Evolutionary conservation across 2,113 vertebrate species (phyloP), one percentile per base, ranked within the genome.

Genomic region (Gambusia holbrooki): DNA sequence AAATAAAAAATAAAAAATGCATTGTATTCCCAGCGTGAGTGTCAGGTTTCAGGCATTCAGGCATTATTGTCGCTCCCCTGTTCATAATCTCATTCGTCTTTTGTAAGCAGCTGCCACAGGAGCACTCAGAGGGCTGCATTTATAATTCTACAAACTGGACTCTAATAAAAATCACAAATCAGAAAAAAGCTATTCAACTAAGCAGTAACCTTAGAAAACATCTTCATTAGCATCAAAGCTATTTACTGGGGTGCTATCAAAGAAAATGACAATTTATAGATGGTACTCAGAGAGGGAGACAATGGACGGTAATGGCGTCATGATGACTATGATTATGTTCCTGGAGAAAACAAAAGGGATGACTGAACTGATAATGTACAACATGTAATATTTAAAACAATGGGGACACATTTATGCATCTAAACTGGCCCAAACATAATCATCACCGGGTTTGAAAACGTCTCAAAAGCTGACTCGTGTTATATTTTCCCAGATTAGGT

Each of bases 181-280:
- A 89, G 74, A 70, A 83, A 81, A 37, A 74, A 69, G 69, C 79
- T 61, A 64, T 79, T 84, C 12, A 67, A 70, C 66, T 84, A 65
- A 81, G 81, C 74, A 33, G 37, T 62, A 65, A 71, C 71, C 69
- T 69, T 74, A 65, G 81, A 63, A 79, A 90, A 61, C 74, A 83
- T 74, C 15, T 37, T 74, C 74, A 66, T 78, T 30, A 40, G 37
- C 27, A 64, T 80, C 45, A 45, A 30, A 32, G 76, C 64, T 76
- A 48, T 84, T 67, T 74, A 11, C 32, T 63, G 66, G 42, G 32
- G 6, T 64, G 42, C 73, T 60, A 70, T 71, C 54, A 68, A 79
- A 79, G 62, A 66, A 81, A 83, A 65, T 71, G 80, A 83, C 62
- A 45, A 74, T 89, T 82, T 51, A 62, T 72, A 74, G 83, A 37